Evolutionary conservation across 2,888 invertebrate species (phyloP), one percentile per base, ranked within the genome.

Genomic region (Augochlorella aurata): DNA sequence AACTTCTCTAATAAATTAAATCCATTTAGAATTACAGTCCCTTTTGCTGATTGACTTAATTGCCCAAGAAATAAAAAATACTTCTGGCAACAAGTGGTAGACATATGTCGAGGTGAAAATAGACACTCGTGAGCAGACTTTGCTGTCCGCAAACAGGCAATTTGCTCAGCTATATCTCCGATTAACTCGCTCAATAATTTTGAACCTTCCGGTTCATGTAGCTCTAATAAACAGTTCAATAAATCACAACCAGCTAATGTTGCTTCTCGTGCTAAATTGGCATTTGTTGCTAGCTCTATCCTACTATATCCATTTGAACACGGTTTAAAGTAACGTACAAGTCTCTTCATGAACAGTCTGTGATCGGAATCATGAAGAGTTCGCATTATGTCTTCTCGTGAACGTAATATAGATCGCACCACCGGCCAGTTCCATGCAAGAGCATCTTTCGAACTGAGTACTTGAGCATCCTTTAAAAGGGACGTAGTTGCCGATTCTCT

Each of bases 21-120:
- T 49, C 90, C 96, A 84, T 97, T 97, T 69, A 99, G 95, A 74
- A 97, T 95, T 86, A 95, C 95, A 63, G 96, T 94, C 2, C 97
- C 97, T 67, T 95, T 94, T 74, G 95, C 95, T 10, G 95, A 95
- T 84, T 97, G 96, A 88, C 97, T 97, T 90, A 99, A 95, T 88
- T 98, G 96, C 0, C 99, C 99, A 83, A 99, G 96, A 92, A 98
- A 97, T 66, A 99, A 95, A 94, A 99, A 99, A 94, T 99, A 99
- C 94, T 97, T 97, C 93, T 98, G 98, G 92, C 98, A 97, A 94
- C 98, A 97, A 0, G 98, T 98, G 90, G 96, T 97, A 88, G 96
- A 95, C 95, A 98, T 96, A 92, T 97, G 97, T 88, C 97, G 96
- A 0, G 98, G 98, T 93, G 97, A 97, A 90, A 98, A 97, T 29